Evolutionary conservation across 2,888 invertebrate genomes (phyloP), one percentile per base, ranked within the genome.

Genomic region (Sylvicola cinctus): DNA sequence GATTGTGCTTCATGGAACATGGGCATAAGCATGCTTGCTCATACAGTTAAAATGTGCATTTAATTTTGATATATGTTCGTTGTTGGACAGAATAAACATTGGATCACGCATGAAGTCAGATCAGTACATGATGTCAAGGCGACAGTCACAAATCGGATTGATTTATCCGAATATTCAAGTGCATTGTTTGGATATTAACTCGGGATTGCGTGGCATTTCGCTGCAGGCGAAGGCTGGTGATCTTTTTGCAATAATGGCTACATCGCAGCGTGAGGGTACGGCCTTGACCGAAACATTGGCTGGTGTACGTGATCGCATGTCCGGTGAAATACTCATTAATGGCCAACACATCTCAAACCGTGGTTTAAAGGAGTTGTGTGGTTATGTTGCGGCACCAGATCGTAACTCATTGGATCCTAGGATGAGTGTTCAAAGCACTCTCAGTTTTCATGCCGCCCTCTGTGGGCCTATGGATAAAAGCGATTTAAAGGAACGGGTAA

Each of bases 141-240:
- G 54, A 36, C 56, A 53, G 31, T 55, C 57, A 10, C 49, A 43
- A 38, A 45, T 52, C 41, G 54, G 57, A 11, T 42, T 58, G n/a
- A 50, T 57, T 28, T 58, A 58, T 46, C 58, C 58, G 4, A 58
- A 58, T 30, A 58, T 58, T 31, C 58, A 58, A 45, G 58, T 58
- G 35, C 58, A 58, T 42, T 57, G 81, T 36, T 74, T 91, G 44
- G 91, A 93, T 55, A 78, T 83, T 13, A 74, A 78, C 44, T 85
- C 85, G 0, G 85, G 87, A 15, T 39, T 58, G 36, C 48, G 56
- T 14, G 56, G 55, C 3, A 65, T 91, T 7, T 80, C 83, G 17
- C 73, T 91, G 45, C 91, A 93, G 56, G 79, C 81, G 16, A 75
- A 80, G 43, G 88, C 87, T 0, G 88, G 90, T 17, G 91, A 93